Conservation (phyloP, 2,797 vertebrate species). For the Girardinus metallicus region DNA sequence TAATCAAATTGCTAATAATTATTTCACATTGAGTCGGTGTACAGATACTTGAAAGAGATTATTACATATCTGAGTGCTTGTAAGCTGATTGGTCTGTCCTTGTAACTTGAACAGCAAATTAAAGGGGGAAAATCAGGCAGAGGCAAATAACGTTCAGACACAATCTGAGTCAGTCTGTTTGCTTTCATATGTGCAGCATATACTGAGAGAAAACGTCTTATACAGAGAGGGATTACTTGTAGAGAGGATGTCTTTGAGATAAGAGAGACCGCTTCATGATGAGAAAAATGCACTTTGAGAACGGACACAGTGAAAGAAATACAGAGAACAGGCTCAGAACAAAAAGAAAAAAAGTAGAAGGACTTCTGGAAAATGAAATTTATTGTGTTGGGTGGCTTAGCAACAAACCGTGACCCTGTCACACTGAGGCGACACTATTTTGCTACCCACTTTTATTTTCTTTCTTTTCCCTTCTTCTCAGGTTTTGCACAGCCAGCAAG, state of each 20-base stretch:
- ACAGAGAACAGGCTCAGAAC: conserved; percentile 5
- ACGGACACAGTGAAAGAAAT: conserved; percentile 29
- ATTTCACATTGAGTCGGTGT: neutral
- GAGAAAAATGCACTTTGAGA: conserved; percentile 37
- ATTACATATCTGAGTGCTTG: neutral
- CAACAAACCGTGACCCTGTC: conserved; percentile 48
- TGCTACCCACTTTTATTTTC: conserved; percentile 36
- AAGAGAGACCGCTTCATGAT: conserved; percentile 45
- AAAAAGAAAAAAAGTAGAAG: conserved; percentile 24
- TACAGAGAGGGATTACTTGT: conserved; percentile 40
- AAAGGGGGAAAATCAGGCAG: conserved; percentile 51
- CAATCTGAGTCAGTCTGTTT: conserved; percentile 12
- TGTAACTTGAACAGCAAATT: conserved; percentile 23
- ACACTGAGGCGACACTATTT: conserved; percentile 52
- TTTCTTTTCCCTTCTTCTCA: conserved; percentile 18
- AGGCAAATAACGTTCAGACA: conserved; percentile 9
- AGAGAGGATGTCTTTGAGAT: conserved; percentile 43
- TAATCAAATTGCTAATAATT: neutral
- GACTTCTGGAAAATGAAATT: conserved; percentile 46
- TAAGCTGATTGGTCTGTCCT: neutral
- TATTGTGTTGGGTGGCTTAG: conserved; percentile 42
- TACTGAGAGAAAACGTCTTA: conserved; percentile 14
- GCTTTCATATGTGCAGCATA: neutral
- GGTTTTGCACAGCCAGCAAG: conserved; percentile 51
- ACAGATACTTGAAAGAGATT: neutral